A percentile compares a stretch with the other conserved stretches of the same genome.
These are phyloP conservation scores for Aporrectodea caliginosa DNA, from an alignment of 1,140 invertebrate genomes.

Conservation along the genomic window DNA sequence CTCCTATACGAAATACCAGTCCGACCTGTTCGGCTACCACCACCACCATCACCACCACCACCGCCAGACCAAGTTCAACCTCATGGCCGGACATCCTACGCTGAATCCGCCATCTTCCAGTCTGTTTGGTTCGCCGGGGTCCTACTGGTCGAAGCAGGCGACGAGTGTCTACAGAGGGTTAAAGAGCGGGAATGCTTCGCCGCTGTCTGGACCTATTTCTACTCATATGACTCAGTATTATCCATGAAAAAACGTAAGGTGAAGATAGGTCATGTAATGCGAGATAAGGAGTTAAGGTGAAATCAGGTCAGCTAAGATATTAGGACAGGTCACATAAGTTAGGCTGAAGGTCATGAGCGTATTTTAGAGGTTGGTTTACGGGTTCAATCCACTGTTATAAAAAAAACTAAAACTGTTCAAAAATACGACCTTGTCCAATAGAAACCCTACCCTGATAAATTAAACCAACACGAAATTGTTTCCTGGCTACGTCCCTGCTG, in stretches of 20 bases:
- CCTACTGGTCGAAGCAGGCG: constrained; percentile 30
- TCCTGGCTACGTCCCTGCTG: too few species aligned
- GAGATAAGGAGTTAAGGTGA: too few species aligned
- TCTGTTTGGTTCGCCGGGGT: constrained; percentile 24
- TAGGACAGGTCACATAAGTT: too few species aligned
- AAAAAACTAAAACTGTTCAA: too few species aligned
- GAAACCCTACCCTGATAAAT: too few species aligned
- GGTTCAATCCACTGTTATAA: too few species aligned
- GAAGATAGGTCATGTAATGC: too few species aligned
- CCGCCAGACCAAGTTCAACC: constrained; percentile 24
- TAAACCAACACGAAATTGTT: too few species aligned
- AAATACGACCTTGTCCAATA: too few species aligned
- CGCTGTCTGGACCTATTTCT: not conserved
- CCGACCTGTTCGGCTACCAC: constrained; percentile 21
- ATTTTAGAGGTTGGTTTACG: too few species aligned
- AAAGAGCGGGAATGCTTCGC: constrained; percentile 10
- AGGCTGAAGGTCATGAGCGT: too few species aligned
- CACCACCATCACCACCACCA: constrained; percentile 26
- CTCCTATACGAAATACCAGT: constrained; percentile 28
- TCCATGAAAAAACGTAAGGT: not conserved
- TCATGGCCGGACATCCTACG: constrained; percentile 14
- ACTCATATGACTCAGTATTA: constrained; percentile 10
- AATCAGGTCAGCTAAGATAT: too few species aligned
- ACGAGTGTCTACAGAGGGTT: constrained; percentile 10
- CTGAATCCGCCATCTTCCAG: constrained; percentile 21